These are phyloP conservation scores for Sebastes matsubarae DNA, from an alignment of 2,797 vertebrate species.

Conservation along the genomic window DNA sequence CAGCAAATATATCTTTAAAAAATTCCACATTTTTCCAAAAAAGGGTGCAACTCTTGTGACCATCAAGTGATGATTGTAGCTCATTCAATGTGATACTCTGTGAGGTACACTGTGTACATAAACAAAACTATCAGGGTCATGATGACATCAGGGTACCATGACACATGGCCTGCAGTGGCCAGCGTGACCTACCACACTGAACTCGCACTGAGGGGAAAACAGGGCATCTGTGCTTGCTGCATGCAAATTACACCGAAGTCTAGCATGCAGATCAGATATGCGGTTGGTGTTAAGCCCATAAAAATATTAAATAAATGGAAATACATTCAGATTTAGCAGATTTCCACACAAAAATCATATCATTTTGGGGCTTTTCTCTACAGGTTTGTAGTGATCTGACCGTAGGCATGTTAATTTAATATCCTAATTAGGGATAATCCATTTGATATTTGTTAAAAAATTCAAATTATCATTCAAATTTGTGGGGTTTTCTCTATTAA, in stretches of 20 bases:
- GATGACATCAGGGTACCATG: conserved; percentile 22
- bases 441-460: neutral
- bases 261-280: conserved; percentile 37
- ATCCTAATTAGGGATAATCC: neutral
- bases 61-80: conserved; percentile 44
- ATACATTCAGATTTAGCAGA: conserved; percentile 7
- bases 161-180: conserved; percentile 23
- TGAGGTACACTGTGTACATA: conserved; percentile 46
- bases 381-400: neutral
- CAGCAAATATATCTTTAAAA: neutral
- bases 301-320: neutral
- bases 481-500: neutral
- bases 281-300: neutral
- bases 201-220: conserved; percentile 1
- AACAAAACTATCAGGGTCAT: conserved; percentile 44
- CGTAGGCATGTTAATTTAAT: neutral
- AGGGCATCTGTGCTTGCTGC: conserved; percentile 43
- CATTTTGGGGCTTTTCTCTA: neutral
- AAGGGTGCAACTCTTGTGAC: conserved; percentile 15
- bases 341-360: neutral
- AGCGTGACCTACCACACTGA: conserved; percentile 29
- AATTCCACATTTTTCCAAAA: neutral
- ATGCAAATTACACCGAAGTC: conserved; percentile 58
- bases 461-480: neutral
- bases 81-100: conserved; percentile 45